These are phyloP conservation scores for Bimastos eiseni DNA, from an alignment of 2,888 invertebrate genomes.

Conservation along the genomic window DNA sequence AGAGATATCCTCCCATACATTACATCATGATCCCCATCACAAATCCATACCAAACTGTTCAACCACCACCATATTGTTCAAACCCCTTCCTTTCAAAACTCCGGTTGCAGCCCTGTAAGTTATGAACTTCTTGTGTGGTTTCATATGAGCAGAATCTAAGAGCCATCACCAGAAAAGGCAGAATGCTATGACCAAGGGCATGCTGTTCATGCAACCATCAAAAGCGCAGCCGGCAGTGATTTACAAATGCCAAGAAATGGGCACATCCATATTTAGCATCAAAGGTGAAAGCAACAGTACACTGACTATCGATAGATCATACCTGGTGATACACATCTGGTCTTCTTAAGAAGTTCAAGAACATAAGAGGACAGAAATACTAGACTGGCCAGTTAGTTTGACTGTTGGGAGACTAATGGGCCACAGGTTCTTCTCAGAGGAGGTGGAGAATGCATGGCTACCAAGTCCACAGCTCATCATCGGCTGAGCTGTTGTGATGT, in stretches of 20 bases:
- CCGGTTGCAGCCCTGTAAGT: background rate
- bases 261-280: background rate
- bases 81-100: background rate
- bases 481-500: background rate
- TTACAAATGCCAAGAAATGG: background rate
- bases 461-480: background rate
- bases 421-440: conserved; percentile 10
- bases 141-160: background rate
- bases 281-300: background rate
- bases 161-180: background rate
- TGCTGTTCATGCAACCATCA: background rate
- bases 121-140: background rate
- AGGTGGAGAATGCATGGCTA: background rate
- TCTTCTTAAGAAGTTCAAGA: conserved; percentile 17
- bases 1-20: background rate
- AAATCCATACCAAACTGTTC: background rate
- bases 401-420: background rate
- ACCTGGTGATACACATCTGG: background rate
- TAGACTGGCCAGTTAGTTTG: background rate
- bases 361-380: background rate
- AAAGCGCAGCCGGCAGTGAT: background rate
- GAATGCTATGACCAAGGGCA: background rate
- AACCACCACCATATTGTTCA: background rate
- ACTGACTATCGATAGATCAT: background rate
- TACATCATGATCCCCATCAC: background rate